These are phyloP conservation scores for Pituophis catenifer DNA, from an alignment of 2,113 vertebrate species.

Conservation along the genomic window DNA sequence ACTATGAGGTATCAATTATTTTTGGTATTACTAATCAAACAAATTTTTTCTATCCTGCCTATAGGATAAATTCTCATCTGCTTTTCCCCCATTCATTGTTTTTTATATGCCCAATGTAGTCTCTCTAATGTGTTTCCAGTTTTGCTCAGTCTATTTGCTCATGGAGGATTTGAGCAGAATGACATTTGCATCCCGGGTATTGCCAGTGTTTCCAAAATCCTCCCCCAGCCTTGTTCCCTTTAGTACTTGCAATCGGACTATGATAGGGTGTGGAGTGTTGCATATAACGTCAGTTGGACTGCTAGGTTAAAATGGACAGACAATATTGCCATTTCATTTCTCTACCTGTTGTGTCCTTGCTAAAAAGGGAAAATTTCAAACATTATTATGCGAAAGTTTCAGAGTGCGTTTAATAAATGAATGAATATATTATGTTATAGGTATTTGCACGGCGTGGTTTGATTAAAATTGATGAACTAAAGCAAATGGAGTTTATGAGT, in stretches of 20 bases:
- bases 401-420: background rate
- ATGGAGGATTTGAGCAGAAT: background rate
- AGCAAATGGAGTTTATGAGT: conserved; percentile 73
- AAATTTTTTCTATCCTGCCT: background rate
- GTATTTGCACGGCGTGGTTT: conserved; percentile 88
- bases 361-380: background rate
- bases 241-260: background rate
- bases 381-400: background rate
- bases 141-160: background rate
- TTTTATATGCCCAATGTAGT: background rate
- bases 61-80: background rate
- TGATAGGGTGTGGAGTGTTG: background rate
- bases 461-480: conserved; percentile 83
- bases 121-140: background rate
- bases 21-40: background rate
- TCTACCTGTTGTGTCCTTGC: too few species aligned
- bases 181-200: background rate
- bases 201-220: background rate
- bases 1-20: background rate
- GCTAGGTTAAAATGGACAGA: background rate
- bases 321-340: background rate
- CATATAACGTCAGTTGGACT: background rate
- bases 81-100: background rate
- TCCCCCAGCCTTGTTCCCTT: background rate
- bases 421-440: conserved; percentile 62